Conservation (phyloP, 2,888 invertebrate species). For the Gymnoscelis rufifasciata region DNA sequence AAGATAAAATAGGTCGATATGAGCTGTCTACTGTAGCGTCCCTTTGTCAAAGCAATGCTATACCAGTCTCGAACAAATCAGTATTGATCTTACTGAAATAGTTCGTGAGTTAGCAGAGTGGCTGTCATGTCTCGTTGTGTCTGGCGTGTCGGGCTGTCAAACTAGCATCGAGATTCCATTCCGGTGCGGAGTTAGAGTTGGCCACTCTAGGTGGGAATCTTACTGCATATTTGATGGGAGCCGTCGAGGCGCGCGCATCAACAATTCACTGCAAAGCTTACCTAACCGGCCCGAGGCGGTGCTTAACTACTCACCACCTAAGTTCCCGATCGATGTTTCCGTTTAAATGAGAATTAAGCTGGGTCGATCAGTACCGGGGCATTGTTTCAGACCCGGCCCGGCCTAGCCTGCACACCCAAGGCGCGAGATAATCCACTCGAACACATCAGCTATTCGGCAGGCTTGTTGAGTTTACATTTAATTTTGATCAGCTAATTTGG, state of each 20-base stretch:
- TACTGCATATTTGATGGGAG: conserved; percentile 68
- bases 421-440: conserved; percentile 28
- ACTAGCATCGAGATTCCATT: conserved; percentile 46
- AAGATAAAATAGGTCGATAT: neutral
- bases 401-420: conserved; percentile 30
- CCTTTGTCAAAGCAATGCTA: conserved; percentile 6
- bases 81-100: conserved; percentile 29
- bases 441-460: conserved; percentile 25
- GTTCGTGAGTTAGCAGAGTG: conserved; percentile 26
- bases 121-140: conserved; percentile 32
- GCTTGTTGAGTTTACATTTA: conserved; percentile 33
- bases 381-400: conserved; percentile 34
- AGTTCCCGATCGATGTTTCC: conserved; percentile 49
- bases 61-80: conserved; percentile 10
- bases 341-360: conserved; percentile 53
- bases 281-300: conserved; percentile 49
- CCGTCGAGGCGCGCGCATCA: conserved; percentile 49
- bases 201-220: conserved; percentile 43
- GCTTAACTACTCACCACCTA: conserved; percentile 44
- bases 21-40: neutral
- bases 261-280: conserved; percentile 56
- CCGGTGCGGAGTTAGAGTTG: conserved; percentile 39
- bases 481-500: conserved; percentile 33
- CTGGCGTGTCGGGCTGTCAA: conserved; percentile 44
- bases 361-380: conserved; percentile 35